phyloP scores from a whole-genome alignment of 2,888 invertebrate species.

The Elysia crispata region DNA sequence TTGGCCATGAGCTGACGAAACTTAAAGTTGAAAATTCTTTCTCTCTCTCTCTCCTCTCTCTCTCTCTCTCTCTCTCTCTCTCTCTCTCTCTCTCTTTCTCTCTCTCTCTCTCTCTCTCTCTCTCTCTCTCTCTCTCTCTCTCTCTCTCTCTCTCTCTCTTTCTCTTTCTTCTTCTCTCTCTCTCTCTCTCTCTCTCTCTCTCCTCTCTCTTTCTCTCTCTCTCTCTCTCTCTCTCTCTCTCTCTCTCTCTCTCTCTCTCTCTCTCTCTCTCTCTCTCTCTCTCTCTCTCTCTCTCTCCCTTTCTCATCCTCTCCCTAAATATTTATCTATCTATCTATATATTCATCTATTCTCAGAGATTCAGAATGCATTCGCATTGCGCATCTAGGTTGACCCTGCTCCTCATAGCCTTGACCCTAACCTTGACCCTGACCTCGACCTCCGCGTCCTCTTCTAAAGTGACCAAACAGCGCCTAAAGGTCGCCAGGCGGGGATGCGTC shows the following conservation, averaged over 20 bases:
- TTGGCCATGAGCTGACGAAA: neutral
- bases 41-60: neutral
- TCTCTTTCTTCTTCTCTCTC: neutral
- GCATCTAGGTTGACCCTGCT: no score
- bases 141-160: neutral
- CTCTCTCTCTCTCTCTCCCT: no score
- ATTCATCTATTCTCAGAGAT: no score
- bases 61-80: conserved; percentile 6
- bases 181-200: conserved; percentile 18
- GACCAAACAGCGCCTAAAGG: neutral
- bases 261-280: no score
- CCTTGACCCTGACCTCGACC: no score
- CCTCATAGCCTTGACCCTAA: no score
- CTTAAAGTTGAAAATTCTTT: neutral
- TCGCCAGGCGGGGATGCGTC: conserved; percentile 20
- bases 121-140: neutral
- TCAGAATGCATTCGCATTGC: no score
- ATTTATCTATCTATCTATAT: no score
- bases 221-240: no score
- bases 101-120: conserved; percentile 10
- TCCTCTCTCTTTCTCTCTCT: neutral
- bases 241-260: no score
- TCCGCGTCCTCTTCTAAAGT: no score
- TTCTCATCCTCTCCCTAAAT: no score
- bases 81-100: conserved; percentile 12